These are phyloP conservation scores for Bubo blakistoni DNA, from an alignment of 2,113 vertebrate genomes.

Conservation along the genomic window DNA sequence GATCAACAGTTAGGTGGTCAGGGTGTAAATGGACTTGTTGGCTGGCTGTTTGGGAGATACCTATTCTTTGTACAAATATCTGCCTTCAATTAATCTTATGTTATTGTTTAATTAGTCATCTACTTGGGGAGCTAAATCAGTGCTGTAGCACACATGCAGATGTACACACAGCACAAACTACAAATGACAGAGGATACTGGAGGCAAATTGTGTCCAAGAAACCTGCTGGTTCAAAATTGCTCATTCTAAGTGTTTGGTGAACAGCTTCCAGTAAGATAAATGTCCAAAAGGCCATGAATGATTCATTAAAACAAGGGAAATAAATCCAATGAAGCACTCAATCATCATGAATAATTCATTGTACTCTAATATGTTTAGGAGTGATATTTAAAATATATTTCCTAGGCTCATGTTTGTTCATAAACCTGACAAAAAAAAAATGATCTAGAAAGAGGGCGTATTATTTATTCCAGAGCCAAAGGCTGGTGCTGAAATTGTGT, in stretches of 20 bases:
- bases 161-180: neutral
- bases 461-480: neutral
- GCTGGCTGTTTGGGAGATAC: neutral
- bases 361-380: neutral
- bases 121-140: neutral
- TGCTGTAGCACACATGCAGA: neutral
- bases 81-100: neutral
- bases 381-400: neutral
- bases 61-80: neutral
- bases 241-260: neutral
- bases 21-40: neutral
- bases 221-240: neutral
- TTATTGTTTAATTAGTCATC: neutral
- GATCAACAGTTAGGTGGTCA: neutral
- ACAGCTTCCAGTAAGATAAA: neutral
- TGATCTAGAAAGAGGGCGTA: neutral
- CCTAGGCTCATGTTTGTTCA: neutral
- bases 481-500: neutral
- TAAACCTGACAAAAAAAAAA: neutral
- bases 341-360: constrained; percentile 8
- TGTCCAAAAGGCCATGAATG: neutral
- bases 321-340: neutral
- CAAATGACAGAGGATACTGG: neutral
- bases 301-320: neutral
- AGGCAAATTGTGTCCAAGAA: neutral